Evolutionary conservation across 1,140 invertebrate genomes (phyloP).

Genomic region (Arion vulgaris): DNA sequence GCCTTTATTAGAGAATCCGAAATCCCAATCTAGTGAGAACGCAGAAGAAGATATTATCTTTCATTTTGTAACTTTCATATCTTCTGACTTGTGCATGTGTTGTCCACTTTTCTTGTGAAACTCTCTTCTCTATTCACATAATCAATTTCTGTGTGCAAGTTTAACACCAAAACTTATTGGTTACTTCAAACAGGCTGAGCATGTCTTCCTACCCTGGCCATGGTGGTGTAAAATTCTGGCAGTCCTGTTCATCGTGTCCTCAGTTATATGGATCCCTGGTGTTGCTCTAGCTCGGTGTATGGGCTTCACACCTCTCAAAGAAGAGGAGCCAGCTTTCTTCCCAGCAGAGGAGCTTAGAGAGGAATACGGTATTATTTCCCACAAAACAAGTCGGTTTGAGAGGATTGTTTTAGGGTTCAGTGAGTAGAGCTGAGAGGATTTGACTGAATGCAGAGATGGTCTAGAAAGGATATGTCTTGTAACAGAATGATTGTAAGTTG

Average conservation of each 20-base stretch:
- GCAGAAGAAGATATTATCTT: no score
- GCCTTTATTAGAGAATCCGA: no score
- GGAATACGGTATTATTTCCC: constrained; percentile 50
- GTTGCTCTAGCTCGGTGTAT: constrained; percentile 73
- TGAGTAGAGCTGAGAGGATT: constrained; percentile 7
- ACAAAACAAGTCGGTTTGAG: constrained; percentile 48
- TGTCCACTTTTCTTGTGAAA: no score
- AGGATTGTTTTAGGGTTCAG: constrained; percentile 35
- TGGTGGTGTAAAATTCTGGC: constrained; percentile 88
- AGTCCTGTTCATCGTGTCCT: constrained; percentile 82
- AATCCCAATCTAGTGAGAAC: no score
- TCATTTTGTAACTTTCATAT: no score
- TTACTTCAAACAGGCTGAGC: constrained; percentile 77
- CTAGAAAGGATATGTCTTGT: no score
- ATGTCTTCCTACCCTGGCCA: constrained; percentile 83
- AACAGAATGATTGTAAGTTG: no score
- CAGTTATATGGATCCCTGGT: constrained; percentile 86
- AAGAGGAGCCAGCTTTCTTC: constrained; percentile 53
- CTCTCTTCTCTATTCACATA: no score
- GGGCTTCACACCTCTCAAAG: constrained; percentile 40
- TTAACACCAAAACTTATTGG: no score
- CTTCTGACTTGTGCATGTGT: no score
- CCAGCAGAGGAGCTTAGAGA: constrained; percentile 53
- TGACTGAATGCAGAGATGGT: neutral
- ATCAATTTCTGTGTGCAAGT: no score